phyloP scores from a whole-genome alignment of 2,888 invertebrate genomes.

The Gastracanthus pulcherrimus region DNA sequence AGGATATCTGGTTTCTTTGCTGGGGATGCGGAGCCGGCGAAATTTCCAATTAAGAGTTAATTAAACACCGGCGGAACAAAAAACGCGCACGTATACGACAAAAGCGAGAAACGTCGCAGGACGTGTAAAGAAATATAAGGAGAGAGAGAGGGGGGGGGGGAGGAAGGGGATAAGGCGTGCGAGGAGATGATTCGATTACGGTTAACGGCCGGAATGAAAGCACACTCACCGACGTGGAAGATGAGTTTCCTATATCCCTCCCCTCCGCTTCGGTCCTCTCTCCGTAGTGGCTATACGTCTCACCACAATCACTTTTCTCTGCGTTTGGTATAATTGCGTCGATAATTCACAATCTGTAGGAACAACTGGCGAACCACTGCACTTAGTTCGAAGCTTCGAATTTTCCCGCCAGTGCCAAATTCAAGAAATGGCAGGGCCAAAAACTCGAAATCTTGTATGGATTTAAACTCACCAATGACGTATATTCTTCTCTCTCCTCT shows the following conservation, averaged over 20 bases:
- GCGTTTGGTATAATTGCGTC: no score
- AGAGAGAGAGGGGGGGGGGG: background rate
- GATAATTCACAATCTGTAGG: background rate
- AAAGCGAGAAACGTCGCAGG: background rate
- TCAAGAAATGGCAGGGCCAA: background rate
- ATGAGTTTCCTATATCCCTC: conserved; percentile 41
- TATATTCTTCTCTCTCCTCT: no score
- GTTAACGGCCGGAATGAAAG: conserved; percentile 53
- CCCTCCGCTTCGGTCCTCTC: background rate
- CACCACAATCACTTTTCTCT: no score
- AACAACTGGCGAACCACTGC: background rate
- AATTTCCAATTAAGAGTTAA: conserved; percentile 55
- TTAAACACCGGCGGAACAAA: conserved; percentile 36
- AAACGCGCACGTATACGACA: background rate
- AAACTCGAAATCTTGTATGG: no score
- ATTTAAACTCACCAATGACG: no score
- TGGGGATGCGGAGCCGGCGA: background rate
- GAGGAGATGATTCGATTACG: conserved; percentile 54
- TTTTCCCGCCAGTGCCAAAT: conserved; percentile 8
- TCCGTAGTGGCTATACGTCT: background rate
- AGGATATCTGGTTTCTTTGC: conserved; percentile 24
- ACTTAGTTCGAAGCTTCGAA: background rate
- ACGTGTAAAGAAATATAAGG: background rate
- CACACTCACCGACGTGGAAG: conserved; percentile 56
- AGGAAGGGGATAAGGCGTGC: background rate